Evolutionary conservation across 2,888 invertebrate genomes (phyloP).

Genomic region (Dryocosmus kuriphilus): DNA sequence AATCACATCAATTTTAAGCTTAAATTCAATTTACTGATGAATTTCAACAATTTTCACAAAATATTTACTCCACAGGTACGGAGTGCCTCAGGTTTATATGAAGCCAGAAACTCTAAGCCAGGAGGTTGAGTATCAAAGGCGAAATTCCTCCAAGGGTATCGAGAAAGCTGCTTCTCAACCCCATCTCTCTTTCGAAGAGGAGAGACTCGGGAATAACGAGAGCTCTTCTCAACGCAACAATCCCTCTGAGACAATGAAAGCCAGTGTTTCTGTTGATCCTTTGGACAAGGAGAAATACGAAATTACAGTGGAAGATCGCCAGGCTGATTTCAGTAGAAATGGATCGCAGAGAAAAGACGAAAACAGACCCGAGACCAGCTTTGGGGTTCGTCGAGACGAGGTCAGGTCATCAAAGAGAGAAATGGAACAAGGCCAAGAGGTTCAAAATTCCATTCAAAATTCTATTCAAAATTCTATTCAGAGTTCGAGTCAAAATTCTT

Average conservation of each 20-base stretch:
- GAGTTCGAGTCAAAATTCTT: constrained; percentile 54
- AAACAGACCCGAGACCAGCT: constrained; percentile 72
- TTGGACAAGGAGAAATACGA: constrained; percentile 68
- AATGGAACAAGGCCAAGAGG: constrained; percentile 55
- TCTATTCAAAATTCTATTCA: constrained; percentile 40
- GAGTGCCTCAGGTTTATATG: constrained; percentile 72
- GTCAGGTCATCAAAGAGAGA: constrained; percentile 68
- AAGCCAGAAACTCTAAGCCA: constrained; percentile 67
- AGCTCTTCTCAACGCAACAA: constrained; percentile 58
- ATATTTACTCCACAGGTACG: constrained; percentile 57
- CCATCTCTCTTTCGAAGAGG: constrained; percentile 81
- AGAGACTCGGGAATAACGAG: constrained; percentile 63
- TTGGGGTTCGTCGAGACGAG: constrained; percentile 69
- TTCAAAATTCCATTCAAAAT: constrained; percentile 49
- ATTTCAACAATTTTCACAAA: not conserved
- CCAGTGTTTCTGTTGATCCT: constrained; percentile 56
- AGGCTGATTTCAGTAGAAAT: constrained; percentile 63
- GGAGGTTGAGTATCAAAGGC: constrained; percentile 68
- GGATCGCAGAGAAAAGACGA: constrained; percentile 70
- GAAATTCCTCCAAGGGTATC: constrained; percentile 69
- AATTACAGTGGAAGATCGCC: constrained; percentile 71
- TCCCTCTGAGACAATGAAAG: constrained; percentile 61
- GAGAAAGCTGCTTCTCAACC: constrained; percentile 83
- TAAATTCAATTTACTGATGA: not conserved
- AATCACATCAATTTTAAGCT: too few species aligned